Evolutionary conservation across 1,140 invertebrate species (phyloP), one percentile per base, ranked within the genome.

Genomic region (Coptotermes formosanus): DNA sequence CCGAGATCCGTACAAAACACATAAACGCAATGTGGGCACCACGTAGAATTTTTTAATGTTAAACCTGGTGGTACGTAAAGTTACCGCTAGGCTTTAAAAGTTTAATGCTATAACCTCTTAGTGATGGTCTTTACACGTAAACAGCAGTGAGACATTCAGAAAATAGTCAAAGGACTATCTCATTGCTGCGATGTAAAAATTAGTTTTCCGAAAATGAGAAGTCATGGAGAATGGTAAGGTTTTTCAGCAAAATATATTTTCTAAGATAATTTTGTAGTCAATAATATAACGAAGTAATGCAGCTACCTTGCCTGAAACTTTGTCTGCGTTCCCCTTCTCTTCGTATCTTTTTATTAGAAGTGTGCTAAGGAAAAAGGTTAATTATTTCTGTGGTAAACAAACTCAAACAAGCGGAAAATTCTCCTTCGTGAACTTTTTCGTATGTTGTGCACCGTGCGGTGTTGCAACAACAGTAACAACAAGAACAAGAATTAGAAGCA

Each of bases 401-500:
- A 75, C 64, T 25, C 64, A 75, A 75, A 75, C 64, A 75, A 75
- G 64, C 64, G 64, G 64, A 75, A 30, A 75, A 75, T 75, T 75
- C 64, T 30, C n/a, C 64, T 75, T 7, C 11, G 64, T 75, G 3
- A 75, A n/a, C 25, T 75, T 30, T 25, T 30, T 75, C 25, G 9
- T 30, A 75, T 75, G 3, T 75, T n/a, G 3, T 30, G n/a, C 25
- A 3, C 8, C 64, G n/a, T 30, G 64, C 25, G n/a, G n/a, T 75
- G 9, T 75, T n/a, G 25, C 7, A n/a, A n/a, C 25, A 75, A 55
- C 52, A n/a, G 1, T 21, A 75, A 12, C n/a, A 75, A 30, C 64
- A 75, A 75, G n/a, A n/a, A n/a, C n/a, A n/a, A n/a, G n/a, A n/a
- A n/a, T n/a, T n/a, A n/a, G n/a, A n/a, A n/a, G n/a, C n/a, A n/a